These are phyloP conservation scores for Spinibarbus caldwelli DNA, from an alignment of 2,797 vertebrate genomes.

Conservation along the genomic window DNA sequence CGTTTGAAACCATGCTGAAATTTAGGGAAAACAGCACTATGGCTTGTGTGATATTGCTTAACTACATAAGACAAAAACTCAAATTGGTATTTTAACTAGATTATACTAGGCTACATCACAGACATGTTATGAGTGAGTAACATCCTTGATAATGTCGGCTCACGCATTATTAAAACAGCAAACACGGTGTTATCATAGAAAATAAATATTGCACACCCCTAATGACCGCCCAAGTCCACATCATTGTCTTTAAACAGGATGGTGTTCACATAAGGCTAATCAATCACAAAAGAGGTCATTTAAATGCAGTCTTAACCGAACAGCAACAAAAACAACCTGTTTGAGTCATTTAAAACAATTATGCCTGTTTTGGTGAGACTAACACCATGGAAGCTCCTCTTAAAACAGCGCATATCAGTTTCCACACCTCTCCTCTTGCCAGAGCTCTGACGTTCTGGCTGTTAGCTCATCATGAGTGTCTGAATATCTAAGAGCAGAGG, in stretches of 20 bases:
- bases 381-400: background rate
- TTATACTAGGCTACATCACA: background rate
- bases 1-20: no score
- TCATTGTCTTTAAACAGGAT: background rate
- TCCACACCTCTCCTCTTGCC: constrained; percentile 8
- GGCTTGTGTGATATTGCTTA: background rate
- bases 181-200: background rate
- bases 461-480: constrained; percentile 16
- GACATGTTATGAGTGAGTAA: background rate
- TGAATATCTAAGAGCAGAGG: constrained; percentile 18
- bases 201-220: background rate
- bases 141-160: background rate
- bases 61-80: background rate
- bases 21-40: background rate
- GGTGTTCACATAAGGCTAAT: background rate
- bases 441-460: background rate
- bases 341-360: background rate
- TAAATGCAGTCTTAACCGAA: background rate
- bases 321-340: background rate
- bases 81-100: background rate
- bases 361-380: background rate
- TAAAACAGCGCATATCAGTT: background rate
- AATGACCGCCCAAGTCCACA: background rate
- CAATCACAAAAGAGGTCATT: background rate
- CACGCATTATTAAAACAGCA: background rate